These are phyloP conservation scores for Zaprionus ghesquierei DNA, from an alignment of 1,140 invertebrate genomes.

Conservation along the genomic window DNA sequence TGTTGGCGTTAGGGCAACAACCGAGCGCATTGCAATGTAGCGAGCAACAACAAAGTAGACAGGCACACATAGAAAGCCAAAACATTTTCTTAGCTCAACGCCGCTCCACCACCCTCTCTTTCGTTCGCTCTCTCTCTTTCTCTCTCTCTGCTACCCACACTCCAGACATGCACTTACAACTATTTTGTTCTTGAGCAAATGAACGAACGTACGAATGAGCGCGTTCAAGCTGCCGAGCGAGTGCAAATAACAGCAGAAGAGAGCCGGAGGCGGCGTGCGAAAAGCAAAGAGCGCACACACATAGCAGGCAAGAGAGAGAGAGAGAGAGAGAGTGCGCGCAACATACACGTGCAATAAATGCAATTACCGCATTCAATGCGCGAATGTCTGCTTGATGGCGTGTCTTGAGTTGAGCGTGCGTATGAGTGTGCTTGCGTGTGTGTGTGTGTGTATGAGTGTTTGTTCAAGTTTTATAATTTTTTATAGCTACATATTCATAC, in stretches of 20 bases:
- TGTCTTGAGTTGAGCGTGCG: neutral
- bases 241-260: constrained; percentile 11
- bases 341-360: constrained; percentile 74
- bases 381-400: constrained; percentile 1
- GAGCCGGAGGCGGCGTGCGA: neutral
- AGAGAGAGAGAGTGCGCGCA: constrained; percentile 2
- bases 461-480: constrained; percentile 66
- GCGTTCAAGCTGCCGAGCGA: no score
- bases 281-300: neutral
- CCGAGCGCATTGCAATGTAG: neutral
- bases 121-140: neutral
- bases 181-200: neutral
- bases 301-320: no score
- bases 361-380: constrained; percentile 65
- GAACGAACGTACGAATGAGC: neutral
- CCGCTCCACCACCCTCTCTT: neutral
- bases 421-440: constrained; percentile 1
- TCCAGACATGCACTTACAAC: neutral
- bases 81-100: neutral
- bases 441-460: constrained; percentile 24
- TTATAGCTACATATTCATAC: constrained; percentile 17
- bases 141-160: neutral
- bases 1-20: neutral
- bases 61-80: constrained; percentile 21
- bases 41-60: constrained; percentile 7